phyloP scores from a whole-genome alignment of 2,797 vertebrate species.

The Mycteria americana region DNA sequence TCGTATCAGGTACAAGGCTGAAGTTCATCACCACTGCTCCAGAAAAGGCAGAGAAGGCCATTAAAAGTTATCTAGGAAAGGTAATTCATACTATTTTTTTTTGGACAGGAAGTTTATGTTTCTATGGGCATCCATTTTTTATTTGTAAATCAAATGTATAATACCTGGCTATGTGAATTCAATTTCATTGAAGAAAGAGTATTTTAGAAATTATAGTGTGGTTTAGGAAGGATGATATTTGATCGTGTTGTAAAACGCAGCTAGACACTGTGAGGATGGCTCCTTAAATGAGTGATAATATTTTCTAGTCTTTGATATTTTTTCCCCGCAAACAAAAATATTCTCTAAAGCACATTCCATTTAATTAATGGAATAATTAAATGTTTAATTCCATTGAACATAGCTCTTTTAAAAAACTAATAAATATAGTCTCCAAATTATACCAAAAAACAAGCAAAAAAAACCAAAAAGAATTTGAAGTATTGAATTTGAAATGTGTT shows the following conservation, averaged over 20 bases:
- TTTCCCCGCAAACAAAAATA: not conserved
- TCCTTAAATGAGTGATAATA: not conserved
- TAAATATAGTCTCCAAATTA: not conserved
- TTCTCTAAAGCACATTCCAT: not conserved
- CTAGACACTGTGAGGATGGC: not conserved
- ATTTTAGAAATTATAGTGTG: not conserved
- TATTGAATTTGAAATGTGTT: not conserved
- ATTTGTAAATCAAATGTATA: not conserved
- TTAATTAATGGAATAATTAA: not conserved
- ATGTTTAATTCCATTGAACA: not conserved
- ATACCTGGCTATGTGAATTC: not conserved
- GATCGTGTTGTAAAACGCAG: not conserved
- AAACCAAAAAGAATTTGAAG: not conserved
- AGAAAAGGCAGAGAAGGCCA: not conserved
- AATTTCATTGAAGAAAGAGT: not conserved
- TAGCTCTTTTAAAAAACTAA: accelerated
- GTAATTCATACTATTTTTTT: not conserved
- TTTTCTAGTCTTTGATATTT: not conserved
- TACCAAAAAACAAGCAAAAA: not conserved
- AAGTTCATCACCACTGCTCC: not conserved
- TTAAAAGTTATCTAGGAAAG: not conserved
- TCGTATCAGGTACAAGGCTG: not conserved
- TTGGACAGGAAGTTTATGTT: not conserved
- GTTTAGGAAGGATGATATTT: not conserved
- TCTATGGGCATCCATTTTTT: not conserved